Conservation (phyloP, 2,888 invertebrate species). For the Synergus gifuensis region DNA sequence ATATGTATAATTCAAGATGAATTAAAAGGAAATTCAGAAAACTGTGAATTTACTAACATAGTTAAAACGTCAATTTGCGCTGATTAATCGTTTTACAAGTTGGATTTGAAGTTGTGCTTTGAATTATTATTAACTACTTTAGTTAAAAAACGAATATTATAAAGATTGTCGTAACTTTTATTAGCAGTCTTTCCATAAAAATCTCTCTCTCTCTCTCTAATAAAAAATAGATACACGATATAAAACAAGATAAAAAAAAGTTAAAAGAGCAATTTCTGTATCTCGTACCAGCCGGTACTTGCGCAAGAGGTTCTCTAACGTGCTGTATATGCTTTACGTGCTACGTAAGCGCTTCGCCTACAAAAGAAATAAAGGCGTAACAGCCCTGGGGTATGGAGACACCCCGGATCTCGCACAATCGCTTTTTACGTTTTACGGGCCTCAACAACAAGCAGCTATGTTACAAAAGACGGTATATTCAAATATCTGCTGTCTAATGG, state of each 20-base stretch:
- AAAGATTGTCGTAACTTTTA: neutral
- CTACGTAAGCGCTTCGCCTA: slow-evolving; percentile 31
- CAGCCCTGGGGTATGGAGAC: slow-evolving; percentile 2
- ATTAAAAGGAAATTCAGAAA: too few relatives aligned
- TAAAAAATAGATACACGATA: slow-evolving; percentile 4
- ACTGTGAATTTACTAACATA: too few relatives aligned
- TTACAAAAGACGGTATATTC: slow-evolving; percentile 49
- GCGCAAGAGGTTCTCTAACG: slow-evolving; percentile 12
- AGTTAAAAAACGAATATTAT: neutral
- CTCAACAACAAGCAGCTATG: slow-evolving; percentile 42
- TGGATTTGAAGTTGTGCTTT: neutral
- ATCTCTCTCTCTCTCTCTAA: neutral
- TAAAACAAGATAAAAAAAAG: neutral
- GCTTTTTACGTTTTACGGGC: slow-evolving; percentile 42
- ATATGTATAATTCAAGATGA: too few relatives aligned
- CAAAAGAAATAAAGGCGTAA: slow-evolving; percentile 28
- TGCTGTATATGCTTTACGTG: slow-evolving; percentile 34
- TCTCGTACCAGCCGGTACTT: slow-evolving; percentile 13
- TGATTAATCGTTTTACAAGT: too few relatives aligned
- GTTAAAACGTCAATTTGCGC: too few relatives aligned
- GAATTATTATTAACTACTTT: neutral
- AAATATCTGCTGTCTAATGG: slow-evolving; percentile 49
- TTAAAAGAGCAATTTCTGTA: slow-evolving; percentile 36
- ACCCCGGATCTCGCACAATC: slow-evolving; percentile 34
- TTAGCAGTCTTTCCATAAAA: neutral